Evolutionary conservation across 2,888 invertebrate species (phyloP).

Genomic region (Agrochola lychnidis): DNA sequence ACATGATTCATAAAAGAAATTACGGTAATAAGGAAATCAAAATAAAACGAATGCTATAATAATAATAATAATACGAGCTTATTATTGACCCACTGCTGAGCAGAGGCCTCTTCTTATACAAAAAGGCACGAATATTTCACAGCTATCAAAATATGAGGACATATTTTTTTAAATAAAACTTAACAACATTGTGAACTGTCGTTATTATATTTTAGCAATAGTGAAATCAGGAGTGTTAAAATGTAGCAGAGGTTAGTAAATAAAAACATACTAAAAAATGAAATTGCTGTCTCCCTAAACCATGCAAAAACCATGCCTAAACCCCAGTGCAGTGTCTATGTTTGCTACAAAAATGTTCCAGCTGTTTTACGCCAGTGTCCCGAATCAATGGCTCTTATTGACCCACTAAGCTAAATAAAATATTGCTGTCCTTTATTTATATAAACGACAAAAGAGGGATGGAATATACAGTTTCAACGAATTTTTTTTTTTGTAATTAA

Average conservation of each 20-base stretch:
- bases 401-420: no score
- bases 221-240: conserved; percentile 13
- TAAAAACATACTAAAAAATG: conserved; percentile 15
- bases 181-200: conserved; percentile 6
- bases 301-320: background rate
- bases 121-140: background rate
- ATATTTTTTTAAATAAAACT: background rate
- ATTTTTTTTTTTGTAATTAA: no score
- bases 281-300: conserved; percentile 46
- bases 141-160: background rate
- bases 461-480: no score
- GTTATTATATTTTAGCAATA: background rate
- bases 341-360: conserved; percentile 14
- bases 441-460: no score
- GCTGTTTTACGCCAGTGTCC: background rate
- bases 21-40: background rate
- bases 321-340: background rate
- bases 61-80: background rate
- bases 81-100: no score
- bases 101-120: no score
- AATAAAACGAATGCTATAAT: background rate
- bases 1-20: background rate
- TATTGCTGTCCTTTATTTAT: no score
- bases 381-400: background rate
- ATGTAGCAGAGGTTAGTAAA: conserved; percentile 52